phyloP scores from a whole-genome alignment of 2,888 invertebrate genomes.

The Luperina nickerlii region DNA sequence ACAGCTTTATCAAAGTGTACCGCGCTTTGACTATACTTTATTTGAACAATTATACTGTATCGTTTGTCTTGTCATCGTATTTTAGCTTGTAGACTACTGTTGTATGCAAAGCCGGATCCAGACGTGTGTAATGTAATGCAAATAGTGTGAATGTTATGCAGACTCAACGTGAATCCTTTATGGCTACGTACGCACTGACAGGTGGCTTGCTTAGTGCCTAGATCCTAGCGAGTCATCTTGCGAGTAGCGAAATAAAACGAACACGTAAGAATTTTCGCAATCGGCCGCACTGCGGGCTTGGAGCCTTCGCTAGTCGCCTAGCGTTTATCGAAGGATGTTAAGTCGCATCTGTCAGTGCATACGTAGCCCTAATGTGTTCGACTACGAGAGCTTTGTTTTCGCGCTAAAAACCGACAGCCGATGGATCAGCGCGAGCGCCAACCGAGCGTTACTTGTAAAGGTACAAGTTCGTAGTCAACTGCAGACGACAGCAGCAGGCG shows the following conservation, averaged over 20 bases:
- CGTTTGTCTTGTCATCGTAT: constrained; percentile 19
- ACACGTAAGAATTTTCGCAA: too few relatives aligned
- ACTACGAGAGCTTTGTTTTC: neutral
- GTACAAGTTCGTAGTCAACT: too few relatives aligned
- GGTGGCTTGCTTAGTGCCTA: too few relatives aligned
- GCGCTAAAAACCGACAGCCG: neutral
- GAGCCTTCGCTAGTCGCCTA: too few relatives aligned
- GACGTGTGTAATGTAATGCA: neutral
- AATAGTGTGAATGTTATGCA: neutral
- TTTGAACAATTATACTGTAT: constrained; percentile 12
- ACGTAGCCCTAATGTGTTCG: too few relatives aligned
- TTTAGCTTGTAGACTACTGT: constrained; percentile 10
- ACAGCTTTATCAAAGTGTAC: constrained; percentile 22
- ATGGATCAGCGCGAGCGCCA: neutral
- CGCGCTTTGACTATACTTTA: constrained; percentile 5
- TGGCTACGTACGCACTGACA: too few relatives aligned
- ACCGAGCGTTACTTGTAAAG: neutral
- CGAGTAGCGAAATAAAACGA: too few relatives aligned
- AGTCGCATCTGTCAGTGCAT: too few relatives aligned
- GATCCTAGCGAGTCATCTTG: too few relatives aligned
- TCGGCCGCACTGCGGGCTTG: too few relatives aligned
- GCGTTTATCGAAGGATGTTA: too few relatives aligned
- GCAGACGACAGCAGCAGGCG: too few relatives aligned
- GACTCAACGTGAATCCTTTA: neutral
- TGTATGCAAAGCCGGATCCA: neutral